Evolutionary conservation across 2,797 vertebrate species (phyloP).

Genomic region (Pempheris klunzingeri): DNA sequence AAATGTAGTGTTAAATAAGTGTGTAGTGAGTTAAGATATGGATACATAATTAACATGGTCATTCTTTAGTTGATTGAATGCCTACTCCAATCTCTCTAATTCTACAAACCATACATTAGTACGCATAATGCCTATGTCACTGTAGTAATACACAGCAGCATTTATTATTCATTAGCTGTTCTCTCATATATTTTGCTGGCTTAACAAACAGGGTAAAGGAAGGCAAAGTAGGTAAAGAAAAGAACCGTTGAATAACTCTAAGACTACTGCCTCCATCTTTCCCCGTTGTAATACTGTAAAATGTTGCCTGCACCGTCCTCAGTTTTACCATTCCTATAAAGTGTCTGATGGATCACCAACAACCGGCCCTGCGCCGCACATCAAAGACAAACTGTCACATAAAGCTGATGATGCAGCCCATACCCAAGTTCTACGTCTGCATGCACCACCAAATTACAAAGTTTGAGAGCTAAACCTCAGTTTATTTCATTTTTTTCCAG

Average conservation of each 20-base stretch:
- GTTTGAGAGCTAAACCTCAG: not conserved
- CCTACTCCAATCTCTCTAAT: not conserved
- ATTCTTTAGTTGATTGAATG: not conserved
- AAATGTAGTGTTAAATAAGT: not conserved
- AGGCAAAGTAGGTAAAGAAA: slow-evolving; percentile 8
- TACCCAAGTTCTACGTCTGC: slow-evolving; percentile 26
- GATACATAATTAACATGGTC: not conserved
- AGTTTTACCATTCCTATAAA: slow-evolving; percentile 73
- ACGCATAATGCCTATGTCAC: not conserved
- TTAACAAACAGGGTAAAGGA: slow-evolving; percentile 29
- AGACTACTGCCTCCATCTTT: slow-evolving; percentile 14
- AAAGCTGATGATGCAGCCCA: slow-evolving; percentile 54
- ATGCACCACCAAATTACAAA: slow-evolving; percentile 26
- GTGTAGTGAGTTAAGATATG: not conserved
- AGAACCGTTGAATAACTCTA: slow-evolving; percentile 20
- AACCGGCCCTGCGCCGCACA: slow-evolving; percentile 44
- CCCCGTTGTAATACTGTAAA: slow-evolving; percentile 51
- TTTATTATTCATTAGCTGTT: slow-evolving; percentile 36
- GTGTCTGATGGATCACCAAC: slow-evolving; percentile 61
- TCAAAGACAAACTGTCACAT: slow-evolving; percentile 65
- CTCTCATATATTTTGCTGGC: slow-evolving; percentile 22
- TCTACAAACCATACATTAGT: slow-evolving; percentile 8
- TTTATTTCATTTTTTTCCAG: not conserved
- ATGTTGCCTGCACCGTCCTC: slow-evolving; percentile 61
- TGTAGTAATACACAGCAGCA: slow-evolving; percentile 14